Evolutionary conservation across 2,113 vertebrate genomes (phyloP), one percentile per base, ranked within the genome.

Genomic region (Eublepharis macularius): DNA sequence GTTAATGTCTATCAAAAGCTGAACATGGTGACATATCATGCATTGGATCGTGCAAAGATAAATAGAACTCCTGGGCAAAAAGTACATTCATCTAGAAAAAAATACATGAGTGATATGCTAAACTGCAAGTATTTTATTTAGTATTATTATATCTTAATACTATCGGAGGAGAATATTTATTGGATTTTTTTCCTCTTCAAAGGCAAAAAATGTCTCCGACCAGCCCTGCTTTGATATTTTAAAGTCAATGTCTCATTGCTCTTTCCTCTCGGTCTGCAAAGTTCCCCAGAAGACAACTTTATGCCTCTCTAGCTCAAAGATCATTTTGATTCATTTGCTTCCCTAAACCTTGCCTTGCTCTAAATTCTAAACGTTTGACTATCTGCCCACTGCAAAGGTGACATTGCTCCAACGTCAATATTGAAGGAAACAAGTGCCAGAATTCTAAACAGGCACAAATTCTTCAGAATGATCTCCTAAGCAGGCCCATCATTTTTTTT

Each of bases 391-490:
- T 78, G 17, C 9, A 63, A 34, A 34, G 83, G 78, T 91, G 82
- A 90, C 86, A 83, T 90, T 86, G 45, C 54, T 87, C 85, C 87
- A 91, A 90, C 87, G 91, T 92, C 89, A 82, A 26, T 29, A 39
- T 34, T 60, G 75, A 57, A 80, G 74, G 68, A 93, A 92, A 92
- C 54, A 88, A 91, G 36, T 41, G 65, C 70, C 6, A 1, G 86
- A 34, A 88, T 43, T 66, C 34, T 84, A 91, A 86, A 70, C 2
- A 21, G 32, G 21, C 51, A 80, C 43, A 89, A 70, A 94, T 85
- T 41, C 16, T 0, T 26, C 34, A 79, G 66, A 88, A 90, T 75
- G 1, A 74, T 32, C 65, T 63, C 17, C 32, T 85, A 84, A 90
- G 39, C 36, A 86, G 34, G n/a, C 36, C 29, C 41, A n/a, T 57